Evolutionary conservation across 1,140 invertebrate species (phyloP).

Genomic region (Limonius californicus): DNA sequence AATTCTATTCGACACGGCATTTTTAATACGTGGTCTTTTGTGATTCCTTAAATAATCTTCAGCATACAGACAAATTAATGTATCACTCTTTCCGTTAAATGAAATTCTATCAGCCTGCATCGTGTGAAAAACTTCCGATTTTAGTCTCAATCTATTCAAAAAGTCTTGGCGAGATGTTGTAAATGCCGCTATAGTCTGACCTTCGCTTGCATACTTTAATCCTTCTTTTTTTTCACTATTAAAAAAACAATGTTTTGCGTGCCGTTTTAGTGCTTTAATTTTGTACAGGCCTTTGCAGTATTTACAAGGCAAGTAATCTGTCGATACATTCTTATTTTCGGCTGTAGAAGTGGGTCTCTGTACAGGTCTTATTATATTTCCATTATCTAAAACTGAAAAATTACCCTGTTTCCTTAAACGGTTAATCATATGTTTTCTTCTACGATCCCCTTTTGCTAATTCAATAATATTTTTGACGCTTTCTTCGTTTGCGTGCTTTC

Average conservation of each 20-base stretch:
- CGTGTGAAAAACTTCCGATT: constrained; percentile 20
- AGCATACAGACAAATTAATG: not conserved
- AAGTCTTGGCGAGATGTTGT: constrained; percentile 19
- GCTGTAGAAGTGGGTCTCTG: no score
- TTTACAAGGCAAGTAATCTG: no score
- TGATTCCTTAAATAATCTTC: not conserved
- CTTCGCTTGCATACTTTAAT: constrained; percentile 18
- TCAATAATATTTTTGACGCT: not conserved
- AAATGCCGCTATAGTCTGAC: constrained; percentile 20
- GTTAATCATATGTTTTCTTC: constrained; percentile 21
- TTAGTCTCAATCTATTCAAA: constrained; percentile 20
- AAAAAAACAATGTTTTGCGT: not conserved
- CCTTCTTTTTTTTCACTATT: constrained; percentile 7
- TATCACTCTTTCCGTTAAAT: constrained; percentile 10
- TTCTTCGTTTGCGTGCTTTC: not conserved
- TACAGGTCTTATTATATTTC: no score
- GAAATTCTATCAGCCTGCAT: constrained; percentile 23
- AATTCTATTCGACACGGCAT: constrained; percentile 30
- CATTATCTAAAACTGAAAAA: constrained; percentile 18
- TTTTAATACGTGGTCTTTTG: constrained; percentile 22
- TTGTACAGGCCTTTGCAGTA: not conserved
- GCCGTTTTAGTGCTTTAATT: not conserved
- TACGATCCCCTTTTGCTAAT: constrained; percentile 9
- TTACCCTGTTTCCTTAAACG: constrained; percentile 21
- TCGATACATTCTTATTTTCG: no score